Evolutionary conservation across 2,888 invertebrate species (phyloP).

Genomic region (Cartodere bifasciata): DNA sequence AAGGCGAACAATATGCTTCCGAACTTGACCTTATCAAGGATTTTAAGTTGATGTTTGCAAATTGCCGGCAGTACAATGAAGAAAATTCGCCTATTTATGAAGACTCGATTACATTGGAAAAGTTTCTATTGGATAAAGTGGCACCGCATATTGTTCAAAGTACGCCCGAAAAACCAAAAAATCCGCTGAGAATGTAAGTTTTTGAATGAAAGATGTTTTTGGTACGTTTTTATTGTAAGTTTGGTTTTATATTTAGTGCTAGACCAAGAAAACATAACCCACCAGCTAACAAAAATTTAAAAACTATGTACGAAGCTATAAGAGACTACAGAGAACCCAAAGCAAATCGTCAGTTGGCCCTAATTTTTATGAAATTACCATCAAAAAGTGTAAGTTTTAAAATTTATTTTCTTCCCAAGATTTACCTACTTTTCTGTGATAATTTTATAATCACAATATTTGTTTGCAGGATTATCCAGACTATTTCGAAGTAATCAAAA

Average conservation of each 20-base stretch:
- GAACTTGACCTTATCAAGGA: slow-evolving; percentile 81
- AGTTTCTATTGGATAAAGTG: slow-evolving; percentile 69
- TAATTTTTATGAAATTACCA: slow-evolving; percentile 91
- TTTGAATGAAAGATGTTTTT: too few relatives aligned
- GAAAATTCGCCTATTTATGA: slow-evolving; percentile 91
- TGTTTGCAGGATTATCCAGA: slow-evolving; percentile 74
- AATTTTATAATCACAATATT: not conserved
- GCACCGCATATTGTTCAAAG: slow-evolving; percentile 50
- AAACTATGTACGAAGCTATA: slow-evolving; percentile 78
- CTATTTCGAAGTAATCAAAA: slow-evolving; percentile 93
- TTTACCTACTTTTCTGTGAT: too few relatives aligned
- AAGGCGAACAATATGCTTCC: slow-evolving; percentile 66
- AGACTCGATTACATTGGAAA: slow-evolving; percentile 82
- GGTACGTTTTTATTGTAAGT: too few relatives aligned
- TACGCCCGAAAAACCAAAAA: slow-evolving; percentile 41
- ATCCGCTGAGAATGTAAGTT: slow-evolving; percentile 32
- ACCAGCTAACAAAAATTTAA: slow-evolving; percentile 62
- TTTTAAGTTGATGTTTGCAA: slow-evolving; percentile 88
- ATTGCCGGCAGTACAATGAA: slow-evolving; percentile 95
- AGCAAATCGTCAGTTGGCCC: slow-evolving; percentile 75
- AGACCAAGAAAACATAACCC: slow-evolving; percentile 39
- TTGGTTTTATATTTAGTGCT: slow-evolving; percentile 25
- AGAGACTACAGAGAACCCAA: slow-evolving; percentile 79
- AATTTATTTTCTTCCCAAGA: too few relatives aligned
- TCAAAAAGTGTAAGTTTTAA: slow-evolving; percentile 56